Conservation (phyloP, 2,113 vertebrate species). For the Eonycteris spelaea region DNA sequence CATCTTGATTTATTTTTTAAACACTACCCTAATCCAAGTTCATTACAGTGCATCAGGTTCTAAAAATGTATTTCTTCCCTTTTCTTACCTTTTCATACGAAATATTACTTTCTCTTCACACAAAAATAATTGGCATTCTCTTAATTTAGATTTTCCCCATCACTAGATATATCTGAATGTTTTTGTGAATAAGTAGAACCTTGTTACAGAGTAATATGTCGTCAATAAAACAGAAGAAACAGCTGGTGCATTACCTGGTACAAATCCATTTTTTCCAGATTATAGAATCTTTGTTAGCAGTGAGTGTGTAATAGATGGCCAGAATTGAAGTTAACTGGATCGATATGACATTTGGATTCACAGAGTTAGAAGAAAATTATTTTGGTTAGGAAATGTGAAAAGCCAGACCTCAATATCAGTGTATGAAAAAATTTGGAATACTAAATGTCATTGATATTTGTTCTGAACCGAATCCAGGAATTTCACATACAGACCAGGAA, state of each 20-base stretch:
- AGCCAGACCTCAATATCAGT: not conserved
- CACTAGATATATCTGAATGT: not conserved
- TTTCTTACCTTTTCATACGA: not conserved
- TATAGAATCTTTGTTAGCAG: constrained; percentile 32
- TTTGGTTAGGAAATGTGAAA: constrained; percentile 30
- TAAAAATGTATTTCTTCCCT: not conserved
- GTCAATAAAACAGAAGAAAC: constrained; percentile 21
- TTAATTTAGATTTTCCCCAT: not conserved
- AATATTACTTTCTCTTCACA: not conserved
- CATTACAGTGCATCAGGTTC: not conserved
- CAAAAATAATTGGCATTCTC: not conserved
- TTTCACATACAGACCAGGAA: not conserved
- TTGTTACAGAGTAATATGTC: not conserved
- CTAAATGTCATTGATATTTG: not conserved
- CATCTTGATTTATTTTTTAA: constrained; percentile 10
- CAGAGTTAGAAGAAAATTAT: constrained; percentile 23
- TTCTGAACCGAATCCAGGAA: not conserved
- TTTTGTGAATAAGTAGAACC: not conserved
- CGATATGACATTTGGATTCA: not conserved
- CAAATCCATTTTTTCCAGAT: constrained; percentile 63
- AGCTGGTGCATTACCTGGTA: constrained; percentile 12
- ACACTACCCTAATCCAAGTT: not conserved
- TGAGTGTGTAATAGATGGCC: constrained; percentile 26
- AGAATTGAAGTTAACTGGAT: constrained; percentile 41
- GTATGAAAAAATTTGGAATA: not conserved